Conservation (phyloP, 2,888 invertebrate species). For the Synergus umbraculus region DNA sequence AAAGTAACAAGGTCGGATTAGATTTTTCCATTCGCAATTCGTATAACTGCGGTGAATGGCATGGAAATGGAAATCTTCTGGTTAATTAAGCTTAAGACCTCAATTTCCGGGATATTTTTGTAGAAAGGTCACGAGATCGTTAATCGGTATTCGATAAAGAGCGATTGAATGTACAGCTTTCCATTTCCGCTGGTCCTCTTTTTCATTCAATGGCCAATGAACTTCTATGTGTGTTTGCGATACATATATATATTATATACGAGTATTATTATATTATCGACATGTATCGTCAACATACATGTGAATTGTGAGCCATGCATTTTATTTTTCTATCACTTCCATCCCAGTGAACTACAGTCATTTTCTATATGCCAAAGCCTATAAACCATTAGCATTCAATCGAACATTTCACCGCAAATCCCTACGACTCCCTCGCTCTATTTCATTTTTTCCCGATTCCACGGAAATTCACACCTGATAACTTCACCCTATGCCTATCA, state of each 20-base stretch:
- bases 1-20: not conserved
- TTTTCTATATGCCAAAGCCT: constrained; percentile 28
- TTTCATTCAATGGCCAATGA: not conserved
- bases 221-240: not conserved
- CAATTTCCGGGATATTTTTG: constrained; percentile 36
- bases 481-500: constrained; percentile 12
- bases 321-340: constrained; percentile 25
- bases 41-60: constrained; percentile 33
- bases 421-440: constrained; percentile 35
- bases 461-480: constrained; percentile 39
- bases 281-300: not conserved
- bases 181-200: not conserved
- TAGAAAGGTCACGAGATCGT: constrained; percentile 17
- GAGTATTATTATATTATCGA: not conserved
- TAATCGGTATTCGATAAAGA: constrained; percentile 36
- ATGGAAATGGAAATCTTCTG: constrained; percentile 39
- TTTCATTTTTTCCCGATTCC: constrained; percentile 26
- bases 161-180: constrained; percentile 3
- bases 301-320: not conserved
- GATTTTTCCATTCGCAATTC: constrained; percentile 18
- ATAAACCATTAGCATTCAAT: constrained; percentile 39
- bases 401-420: constrained; percentile 41
- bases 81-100: constrained; percentile 38
- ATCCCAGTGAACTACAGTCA: constrained; percentile 20
- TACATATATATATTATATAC: too few relatives aligned